Evolutionary conservation across 2,113 vertebrate genomes (phyloP).

Genomic region (Sceloporus undulatus): DNA sequence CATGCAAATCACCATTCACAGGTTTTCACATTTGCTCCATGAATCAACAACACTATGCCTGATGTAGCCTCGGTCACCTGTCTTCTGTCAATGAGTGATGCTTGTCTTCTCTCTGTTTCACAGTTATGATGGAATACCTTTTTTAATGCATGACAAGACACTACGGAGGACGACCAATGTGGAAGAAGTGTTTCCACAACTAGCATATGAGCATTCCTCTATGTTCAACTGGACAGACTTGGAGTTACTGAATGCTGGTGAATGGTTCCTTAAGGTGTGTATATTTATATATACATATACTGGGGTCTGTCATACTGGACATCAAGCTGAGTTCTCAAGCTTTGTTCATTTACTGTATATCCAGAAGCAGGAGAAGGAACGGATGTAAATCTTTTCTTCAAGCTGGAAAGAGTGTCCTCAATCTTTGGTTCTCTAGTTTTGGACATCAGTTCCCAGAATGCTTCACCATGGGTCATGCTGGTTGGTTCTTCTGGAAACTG

Average conservation of each 20-base stretch:
- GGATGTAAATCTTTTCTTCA: background rate
- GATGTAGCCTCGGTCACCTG: background rate
- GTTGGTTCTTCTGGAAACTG: no score
- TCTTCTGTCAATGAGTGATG: background rate
- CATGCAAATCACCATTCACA: no score
- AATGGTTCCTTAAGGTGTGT: conserved; percentile 92
- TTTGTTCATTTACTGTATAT: no score
- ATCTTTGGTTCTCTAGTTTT: no score
- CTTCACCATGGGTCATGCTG: no score
- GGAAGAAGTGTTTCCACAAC: conserved; percentile 81
- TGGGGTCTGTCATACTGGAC: background rate
- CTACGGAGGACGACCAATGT: conserved; percentile 92
- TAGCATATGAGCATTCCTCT: conserved; percentile 82
- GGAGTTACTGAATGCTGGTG: conserved; percentile 90
- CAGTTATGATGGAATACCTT: conserved; percentile 93
- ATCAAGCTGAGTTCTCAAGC: no score
- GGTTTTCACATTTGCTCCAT: no score
- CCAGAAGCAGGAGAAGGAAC: no score
- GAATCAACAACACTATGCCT: no score
- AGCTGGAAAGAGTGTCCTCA: no score
- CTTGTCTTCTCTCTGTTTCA: background rate
- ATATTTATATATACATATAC: no score
- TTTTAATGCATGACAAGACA: conserved; percentile 91
- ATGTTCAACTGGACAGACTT: conserved; percentile 96
- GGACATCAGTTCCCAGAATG: no score